phyloP scores from a whole-genome alignment of 1,140 invertebrate genomes.

The Nasonia longicornis region DNA sequence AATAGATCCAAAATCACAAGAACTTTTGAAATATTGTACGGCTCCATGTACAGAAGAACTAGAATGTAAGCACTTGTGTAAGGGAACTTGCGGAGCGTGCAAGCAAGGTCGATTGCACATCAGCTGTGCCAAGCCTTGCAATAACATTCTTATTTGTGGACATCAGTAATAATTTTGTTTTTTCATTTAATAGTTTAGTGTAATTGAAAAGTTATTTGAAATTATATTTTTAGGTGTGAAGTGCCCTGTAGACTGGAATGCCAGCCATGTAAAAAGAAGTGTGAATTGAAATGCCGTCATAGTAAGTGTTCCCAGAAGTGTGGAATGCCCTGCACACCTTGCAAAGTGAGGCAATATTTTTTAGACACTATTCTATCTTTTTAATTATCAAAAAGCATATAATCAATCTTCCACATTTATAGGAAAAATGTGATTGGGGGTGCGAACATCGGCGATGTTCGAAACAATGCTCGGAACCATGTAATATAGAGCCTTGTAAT shows the following conservation, averaged over 20 bases:
- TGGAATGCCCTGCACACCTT: slow-evolving; percentile 67
- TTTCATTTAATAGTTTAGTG: background rate
- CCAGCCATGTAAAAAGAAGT: slow-evolving; percentile 73
- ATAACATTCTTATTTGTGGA: slow-evolving; percentile 12
- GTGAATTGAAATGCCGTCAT: slow-evolving; percentile 73
- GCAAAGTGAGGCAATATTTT: slow-evolving; percentile 13
- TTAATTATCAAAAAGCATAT: background rate
- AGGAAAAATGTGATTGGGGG: slow-evolving; percentile 13
- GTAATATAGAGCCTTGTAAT: slow-evolving; percentile 10
- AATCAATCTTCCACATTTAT: background rate
- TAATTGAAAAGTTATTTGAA: background rate
- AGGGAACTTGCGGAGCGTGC: slow-evolving; percentile 2
- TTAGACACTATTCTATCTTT: no score
- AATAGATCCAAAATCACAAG: slow-evolving; percentile 3
- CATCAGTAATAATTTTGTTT: background rate
- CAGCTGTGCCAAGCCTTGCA: background rate
- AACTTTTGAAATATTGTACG: slow-evolving; percentile 3
- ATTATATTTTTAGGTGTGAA: slow-evolving; percentile 71
- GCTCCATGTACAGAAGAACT: background rate
- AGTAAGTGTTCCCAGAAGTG: slow-evolving; percentile 72
- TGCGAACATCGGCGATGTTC: slow-evolving; percentile 9
- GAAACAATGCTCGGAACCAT: background rate
- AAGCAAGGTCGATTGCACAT: slow-evolving; percentile 19
- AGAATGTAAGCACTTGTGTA: slow-evolving; percentile 9
- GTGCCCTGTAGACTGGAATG: slow-evolving; percentile 73